Base-by-base conservation (phyloP, 2,797 vertebrate species). In the Muscicapa comitata region DNA sequence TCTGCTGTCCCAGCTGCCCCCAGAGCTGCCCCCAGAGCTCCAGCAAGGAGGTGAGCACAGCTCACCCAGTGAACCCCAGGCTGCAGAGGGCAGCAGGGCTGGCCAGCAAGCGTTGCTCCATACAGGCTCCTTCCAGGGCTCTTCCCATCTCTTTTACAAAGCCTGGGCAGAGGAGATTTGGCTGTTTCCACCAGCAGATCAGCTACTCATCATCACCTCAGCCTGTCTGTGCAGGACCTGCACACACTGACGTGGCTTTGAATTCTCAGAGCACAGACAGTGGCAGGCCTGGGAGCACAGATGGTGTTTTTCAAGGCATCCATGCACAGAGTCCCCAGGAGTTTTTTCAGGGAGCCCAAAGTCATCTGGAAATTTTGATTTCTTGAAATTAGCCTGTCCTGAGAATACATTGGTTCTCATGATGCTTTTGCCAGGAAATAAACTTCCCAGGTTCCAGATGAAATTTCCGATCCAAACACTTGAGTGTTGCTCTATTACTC, bases 341-440 rank as follows among this genome's bases (percentile, higher is more conserved):
- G 80, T 48, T 93, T 93, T 95, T 91, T 75, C 72, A 67, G 48
- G 71, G 78, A 95, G 63, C 17, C 53, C 20, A 29, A 13, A 65
- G 71, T 80, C 75, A 77, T 74, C 2, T 11, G 68, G 59, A 85
- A 91, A 87, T 71, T 54, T 73, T 67, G 53, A 42, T 67, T 86
- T 43, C 78, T 57, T 83, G 75, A 93, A 90, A 91, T 29, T 55
- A 77, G 38, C 47, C 43, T 79, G 91, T 81, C 88, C 81, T 91
- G 75, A 87, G 78, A 93, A 80, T 59, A 40, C 50, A 61, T 45
- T 83, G 45, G 45, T 94, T 96, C 90, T 94, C 81, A 80, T 80
- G 81, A 23, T 50, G 33, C 29, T 86, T 89, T 83, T 94, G 82
- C 85, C 89, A 94, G 82, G 87, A 77, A 94, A 96, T 86, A 77